A percentile compares a stretch with the other conserved stretches of the same genome.
Conservation (phyloP, 1,140 invertebrate species). For the Mizuhopecten yessoensis region DNA sequence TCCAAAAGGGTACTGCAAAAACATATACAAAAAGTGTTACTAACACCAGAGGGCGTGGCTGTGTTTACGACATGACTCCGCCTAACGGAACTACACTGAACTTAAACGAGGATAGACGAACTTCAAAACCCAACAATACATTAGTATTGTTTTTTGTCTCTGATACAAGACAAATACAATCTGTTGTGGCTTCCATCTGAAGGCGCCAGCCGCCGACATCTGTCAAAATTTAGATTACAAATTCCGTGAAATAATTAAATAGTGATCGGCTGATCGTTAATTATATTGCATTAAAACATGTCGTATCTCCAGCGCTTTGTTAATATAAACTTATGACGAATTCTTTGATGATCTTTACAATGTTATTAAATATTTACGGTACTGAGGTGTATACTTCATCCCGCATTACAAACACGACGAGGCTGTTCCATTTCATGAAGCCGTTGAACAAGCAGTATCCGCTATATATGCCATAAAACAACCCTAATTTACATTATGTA, state of each 20-base stretch:
- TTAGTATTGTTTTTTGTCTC: neutral
- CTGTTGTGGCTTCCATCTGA: neutral
- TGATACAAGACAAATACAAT: neutral
- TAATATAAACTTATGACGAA: neutral
- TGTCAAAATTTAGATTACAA: neutral
- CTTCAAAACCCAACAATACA: neutral
- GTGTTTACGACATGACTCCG: neutral
- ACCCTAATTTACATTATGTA: no score
- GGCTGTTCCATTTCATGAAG: no score
- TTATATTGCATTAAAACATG: neutral
- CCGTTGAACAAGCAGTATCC: no score
- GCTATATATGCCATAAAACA: no score
- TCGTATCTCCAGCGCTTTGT: neutral
- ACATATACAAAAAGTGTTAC: neutral
- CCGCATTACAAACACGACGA: neutral
- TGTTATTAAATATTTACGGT: conserved; percentile 1
- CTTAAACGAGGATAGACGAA: neutral
- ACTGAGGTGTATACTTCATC: neutral
- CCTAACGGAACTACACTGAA: neutral
- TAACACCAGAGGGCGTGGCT: neutral
- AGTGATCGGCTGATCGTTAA: neutral
- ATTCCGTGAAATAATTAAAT: neutral
- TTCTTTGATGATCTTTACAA: neutral
- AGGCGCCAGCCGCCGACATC: neutral
- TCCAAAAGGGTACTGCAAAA: neutral